Percentiles rank a stretch among this genome's conserved stretches.
These are phyloP conservation scores for Caenorhabditis remanei DNA, from an alignment of 1,140 invertebrate species.

Conservation along the genomic window DNA sequence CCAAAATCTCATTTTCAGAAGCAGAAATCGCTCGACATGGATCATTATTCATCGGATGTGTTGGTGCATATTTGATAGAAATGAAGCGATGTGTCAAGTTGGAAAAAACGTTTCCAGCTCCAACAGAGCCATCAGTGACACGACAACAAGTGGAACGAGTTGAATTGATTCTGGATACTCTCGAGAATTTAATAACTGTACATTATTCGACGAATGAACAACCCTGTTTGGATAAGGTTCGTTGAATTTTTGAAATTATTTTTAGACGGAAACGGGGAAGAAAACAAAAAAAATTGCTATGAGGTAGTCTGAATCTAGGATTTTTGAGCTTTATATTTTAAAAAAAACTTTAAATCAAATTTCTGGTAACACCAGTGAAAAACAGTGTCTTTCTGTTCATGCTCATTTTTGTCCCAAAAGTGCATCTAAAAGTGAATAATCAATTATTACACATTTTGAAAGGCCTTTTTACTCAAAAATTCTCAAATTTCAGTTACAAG, in stretches of 20 bases:
- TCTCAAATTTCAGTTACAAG: slow-evolving; percentile 41
- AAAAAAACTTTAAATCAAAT: no score
- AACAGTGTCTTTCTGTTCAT: no score
- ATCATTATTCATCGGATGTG: slow-evolving; percentile 76
- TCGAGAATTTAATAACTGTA: slow-evolving; percentile 77
- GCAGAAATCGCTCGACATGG: slow-evolving; percentile 73
- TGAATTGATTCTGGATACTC: slow-evolving; percentile 74
- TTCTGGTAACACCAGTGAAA: no score
- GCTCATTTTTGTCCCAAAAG: no score
- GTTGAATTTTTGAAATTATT: not conserved
- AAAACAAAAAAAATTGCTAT: no score
- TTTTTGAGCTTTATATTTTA: no score
- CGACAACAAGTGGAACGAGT: slow-evolving; percentile 63
- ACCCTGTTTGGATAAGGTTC: slow-evolving; percentile 73
- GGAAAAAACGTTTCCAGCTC: slow-evolving; percentile 73
- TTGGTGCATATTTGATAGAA: slow-evolving; percentile 73
- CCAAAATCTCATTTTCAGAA: slow-evolving; percentile 60
- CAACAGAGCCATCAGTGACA: slow-evolving; percentile 64
- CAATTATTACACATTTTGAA: no score
- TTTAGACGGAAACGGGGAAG: no score
- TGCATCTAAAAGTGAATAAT: no score
- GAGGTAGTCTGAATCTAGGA: no score
- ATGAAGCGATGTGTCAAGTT: slow-evolving; percentile 74
- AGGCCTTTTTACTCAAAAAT: no score
- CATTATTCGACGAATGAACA: slow-evolving; percentile 77